Percentiles rank a stretch among this genome's conserved stretches.
Conservation (phyloP, 2,888 invertebrate genomes). For the Caenorhabditis sp. region DNA sequence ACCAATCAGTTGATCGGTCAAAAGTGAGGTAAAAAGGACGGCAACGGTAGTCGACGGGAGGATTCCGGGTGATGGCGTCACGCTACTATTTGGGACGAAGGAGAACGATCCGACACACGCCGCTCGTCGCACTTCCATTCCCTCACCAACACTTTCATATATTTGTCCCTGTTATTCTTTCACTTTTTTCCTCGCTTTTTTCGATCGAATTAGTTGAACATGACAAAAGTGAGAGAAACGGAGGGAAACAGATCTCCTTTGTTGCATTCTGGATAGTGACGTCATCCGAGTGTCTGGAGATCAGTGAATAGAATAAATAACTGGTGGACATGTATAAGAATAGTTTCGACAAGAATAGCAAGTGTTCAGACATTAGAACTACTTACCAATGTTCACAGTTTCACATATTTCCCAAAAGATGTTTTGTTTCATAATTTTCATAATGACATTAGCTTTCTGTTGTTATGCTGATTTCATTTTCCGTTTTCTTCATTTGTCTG, state of each 20-base stretch:
- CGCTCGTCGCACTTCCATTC: neutral
- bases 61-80: neutral
- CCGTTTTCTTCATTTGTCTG: too few relatives aligned
- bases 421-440: too few relatives aligned
- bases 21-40: slow-evolving; percentile 8
- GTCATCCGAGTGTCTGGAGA: neutral
- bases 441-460: too few relatives aligned
- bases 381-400: too few relatives aligned
- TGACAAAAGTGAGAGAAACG: slow-evolving; percentile 30
- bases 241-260: neutral
- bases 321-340: neutral
- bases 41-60: neutral
- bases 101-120: slow-evolving; percentile 10
- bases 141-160: neutral
- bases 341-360: too few relatives aligned
- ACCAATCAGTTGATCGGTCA: slow-evolving; percentile 61
- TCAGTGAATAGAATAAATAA: neutral
- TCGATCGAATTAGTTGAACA: slow-evolving; percentile 27
- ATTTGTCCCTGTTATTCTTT: neutral
- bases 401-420: too few relatives aligned
- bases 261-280: neutral
- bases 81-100: slow-evolving; percentile 29
- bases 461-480: too few relatives aligned
- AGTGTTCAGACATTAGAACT: too few relatives aligned
- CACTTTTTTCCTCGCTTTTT: neutral